A percentile compares a stretch with the other conserved stretches of the same genome.
Conservation (phyloP, 2,797 vertebrate species). For the Tamandua tetradactyla region DNA sequence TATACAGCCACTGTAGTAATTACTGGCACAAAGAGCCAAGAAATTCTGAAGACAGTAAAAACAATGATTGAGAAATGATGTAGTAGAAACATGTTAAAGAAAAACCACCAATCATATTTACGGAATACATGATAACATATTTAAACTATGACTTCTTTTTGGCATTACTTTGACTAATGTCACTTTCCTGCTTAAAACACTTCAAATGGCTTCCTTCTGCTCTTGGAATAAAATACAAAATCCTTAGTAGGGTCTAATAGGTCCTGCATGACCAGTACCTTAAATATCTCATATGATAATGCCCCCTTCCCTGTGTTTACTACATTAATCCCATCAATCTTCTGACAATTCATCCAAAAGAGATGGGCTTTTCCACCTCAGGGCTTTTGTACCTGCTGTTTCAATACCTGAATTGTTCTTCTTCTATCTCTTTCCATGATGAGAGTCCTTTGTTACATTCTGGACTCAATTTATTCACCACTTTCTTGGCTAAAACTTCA, state of each 20-base stretch:
- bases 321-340: not conserved
- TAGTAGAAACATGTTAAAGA: conserved; percentile 28
- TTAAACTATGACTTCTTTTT: not conserved
- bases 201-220: not conserved
- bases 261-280: not conserved
- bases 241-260: not conserved
- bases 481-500: not conserved
- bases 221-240: not conserved
- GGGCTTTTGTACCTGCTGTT: not conserved
- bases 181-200: not conserved
- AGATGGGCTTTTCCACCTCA: not conserved
- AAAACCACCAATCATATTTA: not conserved
- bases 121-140: not conserved
- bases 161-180: not conserved
- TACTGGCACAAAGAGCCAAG: conserved; percentile 94
- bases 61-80: conserved; percentile 62
- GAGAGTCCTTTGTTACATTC: not conserved
- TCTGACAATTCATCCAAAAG: not conserved
- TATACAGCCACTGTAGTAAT: conserved; percentile 94
- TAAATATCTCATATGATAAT: not conserved
- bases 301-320: not conserved
- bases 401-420: not conserved
- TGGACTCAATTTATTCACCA: not conserved
- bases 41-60: conserved; percentile 91
- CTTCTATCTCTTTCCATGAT: not conserved